phyloP scores from a whole-genome alignment of 2,797 vertebrate genomes.

The Liparis tanakae region DNA sequence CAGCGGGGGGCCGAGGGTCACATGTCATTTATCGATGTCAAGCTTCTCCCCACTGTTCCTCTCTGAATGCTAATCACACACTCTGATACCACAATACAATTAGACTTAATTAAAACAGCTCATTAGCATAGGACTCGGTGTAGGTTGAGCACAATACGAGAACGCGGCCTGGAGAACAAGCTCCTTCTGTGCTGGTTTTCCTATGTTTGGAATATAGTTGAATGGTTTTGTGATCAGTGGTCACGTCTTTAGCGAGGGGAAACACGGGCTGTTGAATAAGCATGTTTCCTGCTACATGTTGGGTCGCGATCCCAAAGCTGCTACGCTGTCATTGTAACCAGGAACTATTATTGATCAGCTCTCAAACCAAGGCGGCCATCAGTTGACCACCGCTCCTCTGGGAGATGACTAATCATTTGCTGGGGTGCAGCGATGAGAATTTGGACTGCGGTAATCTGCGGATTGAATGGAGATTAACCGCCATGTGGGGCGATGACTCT shows the following conservation, averaged over 20 bases:
- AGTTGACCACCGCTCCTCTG: slow-evolving; percentile 58
- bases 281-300: slow-evolving; percentile 22
- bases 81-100: slow-evolving; percentile 49
- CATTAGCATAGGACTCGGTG: slow-evolving; percentile 65
- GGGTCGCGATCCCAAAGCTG: slow-evolving; percentile 32
- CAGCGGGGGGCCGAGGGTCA: slow-evolving; percentile 59
- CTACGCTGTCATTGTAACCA: slow-evolving; percentile 35
- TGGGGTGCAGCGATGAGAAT: slow-evolving; percentile 40
- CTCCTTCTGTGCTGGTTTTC: slow-evolving; percentile 19
- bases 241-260: slow-evolving; percentile 19
- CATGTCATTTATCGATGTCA: slow-evolving; percentile 64
- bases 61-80: slow-evolving; percentile 66
- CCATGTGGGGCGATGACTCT: slow-evolving; percentile 70
- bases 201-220: slow-evolving; percentile 16
- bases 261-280: neutral
- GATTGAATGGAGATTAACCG: slow-evolving; percentile 75
- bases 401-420: slow-evolving; percentile 70
- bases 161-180: slow-evolving; percentile 5
- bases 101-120: slow-evolving; percentile 67
- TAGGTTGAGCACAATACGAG: slow-evolving; percentile 27
- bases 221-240: neutral
- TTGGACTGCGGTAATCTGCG: slow-evolving; percentile 70
- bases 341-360: slow-evolving; percentile 62
- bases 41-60: slow-evolving; percentile 34
- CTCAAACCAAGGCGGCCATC: slow-evolving; percentile 28